These are phyloP conservation scores for Ephialtes manifestator DNA, from an alignment of 2,888 invertebrate species.

Conservation along the genomic window DNA sequence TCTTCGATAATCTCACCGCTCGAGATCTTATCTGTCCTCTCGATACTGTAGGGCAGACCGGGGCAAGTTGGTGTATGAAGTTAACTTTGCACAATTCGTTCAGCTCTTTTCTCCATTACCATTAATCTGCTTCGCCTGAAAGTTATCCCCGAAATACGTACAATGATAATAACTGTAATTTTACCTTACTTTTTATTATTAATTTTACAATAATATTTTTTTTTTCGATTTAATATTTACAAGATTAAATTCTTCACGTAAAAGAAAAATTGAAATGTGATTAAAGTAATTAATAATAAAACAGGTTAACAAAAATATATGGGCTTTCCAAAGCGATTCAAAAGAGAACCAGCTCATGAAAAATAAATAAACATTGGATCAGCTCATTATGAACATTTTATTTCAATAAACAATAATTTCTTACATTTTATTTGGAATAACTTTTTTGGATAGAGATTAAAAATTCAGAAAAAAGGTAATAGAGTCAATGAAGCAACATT, in stretches of 20 bases:
- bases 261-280: too few species aligned
- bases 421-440: background rate
- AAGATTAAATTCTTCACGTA: too few species aligned
- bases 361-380: too few species aligned
- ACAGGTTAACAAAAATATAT: too few species aligned
- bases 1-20: constrained; percentile 35
- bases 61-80: background rate
- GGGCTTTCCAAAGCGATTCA: too few species aligned
- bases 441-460: background rate
- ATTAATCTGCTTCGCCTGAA: background rate
- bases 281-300: too few species aligned
- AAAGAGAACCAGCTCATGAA: too few species aligned
- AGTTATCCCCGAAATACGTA: background rate
- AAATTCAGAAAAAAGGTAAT: too few species aligned
- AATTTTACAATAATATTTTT: background rate
- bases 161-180: background rate
- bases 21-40: constrained; percentile 32
- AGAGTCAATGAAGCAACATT: too few species aligned
- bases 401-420: background rate
- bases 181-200: background rate
- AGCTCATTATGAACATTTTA: background rate
- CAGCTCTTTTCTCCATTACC: background rate
- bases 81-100: background rate
- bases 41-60: constrained; percentile 6
- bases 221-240: too few species aligned